Evolutionary conservation across 92 coral and sea anemone genomes (phyloP).

Genomic region (Porites lobata): DNA sequence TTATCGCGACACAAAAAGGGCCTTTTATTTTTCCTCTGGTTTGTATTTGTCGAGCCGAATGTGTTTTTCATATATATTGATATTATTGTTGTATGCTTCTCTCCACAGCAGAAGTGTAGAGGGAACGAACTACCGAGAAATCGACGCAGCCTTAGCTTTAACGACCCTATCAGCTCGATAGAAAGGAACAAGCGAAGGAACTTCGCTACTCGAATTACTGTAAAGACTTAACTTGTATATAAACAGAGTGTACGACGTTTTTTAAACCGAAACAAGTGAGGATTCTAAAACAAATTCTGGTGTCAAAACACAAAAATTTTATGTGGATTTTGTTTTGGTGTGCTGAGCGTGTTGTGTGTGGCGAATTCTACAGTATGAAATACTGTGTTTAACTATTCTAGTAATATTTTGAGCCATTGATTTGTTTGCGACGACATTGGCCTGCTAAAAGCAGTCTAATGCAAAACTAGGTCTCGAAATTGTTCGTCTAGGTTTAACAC

Average conservation of each 20-base stretch:
- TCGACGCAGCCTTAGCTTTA: constrained; percentile 87
- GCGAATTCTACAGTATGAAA: constrained; percentile 28
- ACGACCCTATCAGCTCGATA: constrained; percentile 88
- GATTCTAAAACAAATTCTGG: constrained; percentile 20
- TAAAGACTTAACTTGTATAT: constrained; percentile 27
- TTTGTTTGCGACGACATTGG: constrained; percentile 31
- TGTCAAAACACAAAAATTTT: constrained; percentile 26
- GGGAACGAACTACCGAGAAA: constrained; percentile 83
- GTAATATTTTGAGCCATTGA: neutral
- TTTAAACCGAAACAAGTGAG: constrained; percentile 29
- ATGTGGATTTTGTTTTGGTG: constrained; percentile 20
- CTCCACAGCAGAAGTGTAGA: constrained; percentile 63
- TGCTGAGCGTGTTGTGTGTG: constrained; percentile 20
- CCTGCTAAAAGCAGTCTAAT: constrained; percentile 42
- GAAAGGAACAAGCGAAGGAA: constrained; percentile 21
- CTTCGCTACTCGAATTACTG: constrained; percentile 53
- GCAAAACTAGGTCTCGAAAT: constrained; percentile 24
- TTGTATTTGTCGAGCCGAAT: neutral
- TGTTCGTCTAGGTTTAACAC: constrained; percentile 49
- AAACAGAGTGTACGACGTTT: constrained; percentile 54
- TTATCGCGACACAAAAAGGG: neutral
- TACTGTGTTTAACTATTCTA: constrained; percentile 11
- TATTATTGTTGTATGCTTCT: constrained; percentile 26
- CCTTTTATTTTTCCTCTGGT: neutral
- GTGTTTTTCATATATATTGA: neutral